Evolutionary conservation across 2,797 vertebrate genomes (phyloP), one percentile per base, ranked within the genome.

Genomic region (Phrynocephalus forsythii): DNA sequence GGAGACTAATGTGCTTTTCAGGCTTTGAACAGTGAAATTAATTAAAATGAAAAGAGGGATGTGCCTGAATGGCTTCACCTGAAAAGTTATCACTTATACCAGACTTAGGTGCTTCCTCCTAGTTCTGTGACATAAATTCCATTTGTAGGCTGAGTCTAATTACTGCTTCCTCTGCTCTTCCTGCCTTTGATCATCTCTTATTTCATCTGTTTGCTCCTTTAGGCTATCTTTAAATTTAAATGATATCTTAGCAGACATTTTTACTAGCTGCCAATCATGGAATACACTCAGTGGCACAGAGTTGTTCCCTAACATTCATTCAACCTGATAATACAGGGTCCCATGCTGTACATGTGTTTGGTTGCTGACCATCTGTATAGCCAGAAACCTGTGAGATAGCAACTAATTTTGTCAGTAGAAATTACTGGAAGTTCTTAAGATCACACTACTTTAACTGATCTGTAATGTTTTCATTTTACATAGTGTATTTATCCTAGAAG

Each of bases 11-110:
- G 66, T 91, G 60, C 82, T 93, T 92, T 90, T 24, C 82, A 69
- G 83, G 72, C 79, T 33, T 13, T 48, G 26, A 44, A 48, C 5
- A 24, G 24, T 33, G 48, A 80, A 89, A 82, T 86, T 92, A 85
- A 89, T 91, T 91, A 90, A 71, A 72, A 84, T 90, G 91, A 20
- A 79, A 87, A 87, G 91, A 85, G 28, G 88, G n/a, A 28, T 90
- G 30, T 1, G 0, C 79, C 24, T 69, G 11, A 91, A 52, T 82
- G 90, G 44, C 60, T 76, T 79, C 80, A 67, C 71, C 86, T 86
- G 82, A 85, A 76, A 88, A 84, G 30, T 73, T 87, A 63, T 71
- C 91, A 78, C 77, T 88, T 71, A 38, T 16, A 2, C 0, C 80
- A 13, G 15, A 48, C 24, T 16, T 66, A 3, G 1, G 2, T 81